Base-by-base conservation (phyloP, 2,888 invertebrate genomes). In the Coleophora deauratella region DNA sequence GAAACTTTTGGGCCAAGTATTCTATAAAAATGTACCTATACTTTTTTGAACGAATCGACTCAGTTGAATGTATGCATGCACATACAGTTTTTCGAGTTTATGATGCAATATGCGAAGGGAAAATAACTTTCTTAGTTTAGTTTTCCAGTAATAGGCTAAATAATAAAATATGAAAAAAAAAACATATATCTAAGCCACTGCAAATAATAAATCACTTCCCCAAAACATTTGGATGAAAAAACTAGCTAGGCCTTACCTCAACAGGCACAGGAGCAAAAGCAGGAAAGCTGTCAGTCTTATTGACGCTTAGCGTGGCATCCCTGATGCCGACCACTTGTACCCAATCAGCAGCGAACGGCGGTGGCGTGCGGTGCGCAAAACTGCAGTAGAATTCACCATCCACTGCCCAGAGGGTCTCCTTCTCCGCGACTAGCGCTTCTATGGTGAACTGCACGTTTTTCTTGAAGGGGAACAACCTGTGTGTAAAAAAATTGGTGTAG, bases 341-440 rank as follows among this genome's bases (percentile, higher is more conserved):
- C 69, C 88, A 84, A 28, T 51, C 50, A 0, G 76, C 81, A 1
- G 44, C 46, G 11, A 75, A 47, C 0, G 72, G 62, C 39, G 63
- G 68, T 1, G 84, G 85, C 36, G 45, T 64, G 2, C 91, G 86
- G 64, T 93, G 93, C 3, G 74, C 62, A 63, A 87, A 95, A 34
- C 87, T 87, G 61, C 93, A 92, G 65, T 92, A 92, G 62, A 93
- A 92, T 49, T 87, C 86, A 0, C 92, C 93, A 66, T 94, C 91
- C 14, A 94, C 84, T 1, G 93, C 90, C 55, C 93, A 90, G 74
- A 90, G 67, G 31, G 88, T 90, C 52, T 90, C 88, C 14, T 77
- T 75, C 27, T 89, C 86, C 31, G 89, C 88, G 1, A 91, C 71
- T 11, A 91, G 66, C 40, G 91, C 78, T 63, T 89, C 88, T 54